Base-by-base conservation (phyloP, 1,140 invertebrate species). In the Colletes gigas region DNA sequence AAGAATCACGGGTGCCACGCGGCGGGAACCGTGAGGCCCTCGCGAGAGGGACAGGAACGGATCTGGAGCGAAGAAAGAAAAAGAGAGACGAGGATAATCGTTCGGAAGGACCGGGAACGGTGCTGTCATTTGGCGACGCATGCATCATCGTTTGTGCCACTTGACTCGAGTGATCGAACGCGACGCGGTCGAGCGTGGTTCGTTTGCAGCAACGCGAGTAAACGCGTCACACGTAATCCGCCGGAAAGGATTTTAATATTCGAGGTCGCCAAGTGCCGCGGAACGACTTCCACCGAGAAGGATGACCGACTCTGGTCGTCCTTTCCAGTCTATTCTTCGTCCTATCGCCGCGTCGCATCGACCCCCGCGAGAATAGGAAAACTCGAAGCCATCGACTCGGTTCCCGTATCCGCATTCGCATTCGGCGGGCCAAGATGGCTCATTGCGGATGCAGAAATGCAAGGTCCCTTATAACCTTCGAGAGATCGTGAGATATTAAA, bases 141-240 rank as follows among this genome's bases (percentile, higher is more conserved):
- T 88, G 83, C 79, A 88, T 88, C 86, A 88, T 88, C 86, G 69
- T 87, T 87, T 84, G 78, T 84, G 85, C 83, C 83, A 87, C 83
- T 88, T 87, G 86, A 84, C 84, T 81, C 78, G 71, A 59, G 59
- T 78, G 84, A 86, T 87, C 85, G 84, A 87, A 83, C 74, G 81
- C 83, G 84, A 86, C 84, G 75, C 71, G 69, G 55, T 52, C 72
- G 62, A 83, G 67, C 75, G 67, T 55, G 73, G 81, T 86, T 83
- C 21, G 84, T 75, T 80, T 55, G 81, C 77, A 65, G 55, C 30
- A 78, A 72, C 68, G 57, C 76, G 66, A 19, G 30, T 66, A 63
- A 75, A 50, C 44, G 47, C 68, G 59, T 78, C 47, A 1, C 62
- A 47, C 60, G 85, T 62, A 66, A 84, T 76, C 55, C 79, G 69